Evolutionary conservation across 92 coral and sea anemone species (phyloP), one percentile per base, ranked within the genome.

Genomic region (Epizoanthus scotinus): DNA sequence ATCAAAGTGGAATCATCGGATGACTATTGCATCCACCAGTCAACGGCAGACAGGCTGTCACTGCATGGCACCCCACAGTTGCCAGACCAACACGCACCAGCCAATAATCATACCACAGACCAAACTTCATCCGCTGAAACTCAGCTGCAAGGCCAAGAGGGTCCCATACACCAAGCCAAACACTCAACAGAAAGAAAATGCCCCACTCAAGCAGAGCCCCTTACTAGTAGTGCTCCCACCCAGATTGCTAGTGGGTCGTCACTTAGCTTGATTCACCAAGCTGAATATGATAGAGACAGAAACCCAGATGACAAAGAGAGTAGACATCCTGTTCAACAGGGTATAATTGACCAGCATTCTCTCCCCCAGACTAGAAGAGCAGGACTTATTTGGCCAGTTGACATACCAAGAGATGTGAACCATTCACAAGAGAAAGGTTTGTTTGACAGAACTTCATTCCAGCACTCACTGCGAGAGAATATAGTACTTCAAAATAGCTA

Each of bases 1-100:
- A 67, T 75, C 19, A 75, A 75, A 55, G 81, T 75, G 18, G 81
- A 75, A 13, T 36, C 68, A 9, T n/a, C 54, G 12, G 68, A 31
- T 31, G 50, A 36, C 63, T 31, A 25, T 19, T 75, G 47, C 18
- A 20, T 22, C 55, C 22, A 59, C 25, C 28, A 13, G 54, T 38
- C 15, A 19, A 34, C 62, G 2, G 63, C 42, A 20, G 81, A 75
- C 40, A 18, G 34, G 26, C 8, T 17, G 28, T 17, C 44, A 53
- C 47, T 55, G 8, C 54, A 58, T 40, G 68, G 59, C 38, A n/a
- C 17, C 2, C 5, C 54, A 6, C 34, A 20, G 26, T 40, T 55
- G 40, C 20, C 81, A 26, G 47, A 34, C 12, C 22, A 19, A 31
- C 54, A 12, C 22, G 59, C n/a, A 5, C 31, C 17, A 0, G 19